These are phyloP conservation scores for Pteronotus mesoamericanus DNA, from an alignment of 2,797 vertebrate genomes.

Conservation along the genomic window DNA sequence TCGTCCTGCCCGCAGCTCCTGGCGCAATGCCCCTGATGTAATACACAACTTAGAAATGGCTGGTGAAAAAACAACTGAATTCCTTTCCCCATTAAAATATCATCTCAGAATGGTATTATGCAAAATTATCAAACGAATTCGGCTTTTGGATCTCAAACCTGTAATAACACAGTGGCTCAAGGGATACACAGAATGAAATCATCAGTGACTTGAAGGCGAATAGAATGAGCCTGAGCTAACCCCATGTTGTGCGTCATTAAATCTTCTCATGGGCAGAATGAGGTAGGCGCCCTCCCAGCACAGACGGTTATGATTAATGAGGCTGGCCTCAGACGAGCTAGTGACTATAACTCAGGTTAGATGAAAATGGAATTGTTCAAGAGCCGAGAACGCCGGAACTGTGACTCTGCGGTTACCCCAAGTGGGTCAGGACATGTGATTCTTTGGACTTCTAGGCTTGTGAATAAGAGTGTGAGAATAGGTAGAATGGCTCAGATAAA, in stretches of 20 bases:
- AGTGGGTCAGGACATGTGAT: background rate
- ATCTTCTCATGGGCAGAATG: background rate
- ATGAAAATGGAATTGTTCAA: background rate
- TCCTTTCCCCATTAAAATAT: slow-evolving; percentile 29
- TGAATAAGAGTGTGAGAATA: background rate
- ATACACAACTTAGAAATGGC: background rate
- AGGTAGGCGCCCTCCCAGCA: background rate
- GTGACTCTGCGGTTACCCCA: background rate
- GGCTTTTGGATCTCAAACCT: background rate
- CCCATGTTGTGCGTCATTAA: background rate
- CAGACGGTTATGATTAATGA: background rate
- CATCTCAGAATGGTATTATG: background rate
- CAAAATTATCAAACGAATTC: background rate
- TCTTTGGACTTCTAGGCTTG: background rate
- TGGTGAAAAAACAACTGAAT: background rate
- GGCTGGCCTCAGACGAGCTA: background rate
- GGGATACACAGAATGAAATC: background rate
- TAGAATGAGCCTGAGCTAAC: background rate
- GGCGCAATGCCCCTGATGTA: background rate
- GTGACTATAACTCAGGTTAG: background rate
- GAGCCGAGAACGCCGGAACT: background rate
- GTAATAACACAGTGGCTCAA: background rate
- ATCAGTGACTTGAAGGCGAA: background rate
- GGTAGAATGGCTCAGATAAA: background rate
- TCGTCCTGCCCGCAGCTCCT: background rate